A percentile compares a stretch with the other conserved stretches of the same genome.
Evolutionary conservation across 2,113 vertebrate genomes (phyloP).

Genomic region (Mixornis gularis): DNA sequence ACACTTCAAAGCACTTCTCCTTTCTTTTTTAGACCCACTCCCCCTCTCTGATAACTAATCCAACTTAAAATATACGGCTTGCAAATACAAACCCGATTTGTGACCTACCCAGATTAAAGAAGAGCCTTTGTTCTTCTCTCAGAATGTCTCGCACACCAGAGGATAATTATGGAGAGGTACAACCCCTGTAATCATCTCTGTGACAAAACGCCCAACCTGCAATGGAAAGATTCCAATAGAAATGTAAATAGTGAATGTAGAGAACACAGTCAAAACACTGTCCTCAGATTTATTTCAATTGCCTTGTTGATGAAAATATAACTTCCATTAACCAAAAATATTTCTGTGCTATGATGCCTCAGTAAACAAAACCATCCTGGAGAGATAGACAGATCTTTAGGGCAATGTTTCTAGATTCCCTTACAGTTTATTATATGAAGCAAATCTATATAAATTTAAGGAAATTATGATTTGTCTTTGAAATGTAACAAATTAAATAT

Average conservation of each 20-base stretch:
- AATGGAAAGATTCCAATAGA: background rate
- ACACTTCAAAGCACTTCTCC: conserved; percentile 27
- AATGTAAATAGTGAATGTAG: background rate
- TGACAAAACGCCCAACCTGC: background rate
- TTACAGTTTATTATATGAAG: background rate
- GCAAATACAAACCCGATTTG: background rate
- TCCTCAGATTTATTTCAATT: background rate
- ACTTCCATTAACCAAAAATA: background rate
- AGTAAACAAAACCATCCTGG: background rate
- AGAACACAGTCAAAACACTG: background rate
- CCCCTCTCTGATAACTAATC: background rate
- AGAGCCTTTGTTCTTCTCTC: background rate
- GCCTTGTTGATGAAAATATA: background rate
- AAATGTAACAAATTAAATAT: background rate
- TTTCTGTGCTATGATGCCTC: background rate
- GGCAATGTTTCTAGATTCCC: background rate
- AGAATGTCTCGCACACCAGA: background rate
- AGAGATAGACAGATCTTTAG: background rate
- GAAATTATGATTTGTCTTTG: background rate
- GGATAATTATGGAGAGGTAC: background rate
- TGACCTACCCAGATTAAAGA: background rate
- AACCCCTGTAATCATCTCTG: background rate
- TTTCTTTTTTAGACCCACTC: too few relatives aligned
- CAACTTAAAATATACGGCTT: background rate
- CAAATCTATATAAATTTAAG: background rate